Base-by-base conservation (phyloP, 2,113 vertebrate species). In the Gasterosteus aculeatus region DNA sequence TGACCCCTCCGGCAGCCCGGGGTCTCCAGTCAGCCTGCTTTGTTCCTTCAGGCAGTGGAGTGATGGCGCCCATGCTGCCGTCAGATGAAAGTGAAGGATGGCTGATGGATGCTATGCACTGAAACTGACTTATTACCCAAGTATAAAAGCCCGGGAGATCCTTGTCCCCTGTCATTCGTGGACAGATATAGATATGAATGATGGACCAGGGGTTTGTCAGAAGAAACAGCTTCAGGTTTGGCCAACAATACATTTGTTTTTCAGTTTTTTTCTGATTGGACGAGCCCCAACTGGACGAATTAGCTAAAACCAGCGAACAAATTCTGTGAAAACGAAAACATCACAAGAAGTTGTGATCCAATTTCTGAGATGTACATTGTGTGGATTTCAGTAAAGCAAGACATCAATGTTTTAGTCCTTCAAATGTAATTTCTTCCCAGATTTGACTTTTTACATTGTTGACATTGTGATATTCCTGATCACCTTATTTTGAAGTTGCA, bases 211-310 rank as follows among this genome's bases (percentile, higher is more conserved):
- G 81, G 54, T 72, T 57, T 67, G 57, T 67, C 57, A 49, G 59
- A 62, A 60, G 44, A 81, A 84, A 65, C 31, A 22, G 69, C 75
- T 77, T 83, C 85, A 85, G 56, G 84, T 85, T 69, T 58, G 31
- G 41, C 41, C 49, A 60, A 26, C 26, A 31, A 22, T 26, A 74
- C 56, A 46, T 57, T 62, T 41, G 42, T 15, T 44, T 35, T 59
- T 62, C 22, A 38, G 5, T 66, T n/a, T 35, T 7, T 15, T 31
- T 31, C 9, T 75, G 33, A 61, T 60, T 66, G 56, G 64, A 12
- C 29, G 1, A 51, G 33, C 41, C 29, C 44, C 35, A 39, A 54
- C n/a, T 9, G 9, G 33, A 61, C 47, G 19, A 35, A 65, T 72
- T 6, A 41, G 26, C 31, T 54, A n/a, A 66, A 74, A 71, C 33